Evolutionary conservation across 2,888 invertebrate species (phyloP), one percentile per base, ranked within the genome.

Genomic region (Acrobasis repandana): DNA sequence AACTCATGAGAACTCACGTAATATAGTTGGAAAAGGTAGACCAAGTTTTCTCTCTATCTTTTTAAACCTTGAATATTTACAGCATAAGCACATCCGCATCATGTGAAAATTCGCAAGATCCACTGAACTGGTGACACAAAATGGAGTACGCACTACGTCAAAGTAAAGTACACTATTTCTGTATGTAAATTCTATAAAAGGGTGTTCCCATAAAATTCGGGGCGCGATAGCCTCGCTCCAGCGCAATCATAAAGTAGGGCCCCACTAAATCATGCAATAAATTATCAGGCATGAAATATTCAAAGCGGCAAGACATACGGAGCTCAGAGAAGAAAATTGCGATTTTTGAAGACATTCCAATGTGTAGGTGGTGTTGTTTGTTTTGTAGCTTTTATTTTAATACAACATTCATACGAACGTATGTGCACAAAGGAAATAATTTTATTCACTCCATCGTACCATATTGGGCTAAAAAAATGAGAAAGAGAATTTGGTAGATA

Each of bases 211-310:
- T 64, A 62, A 66, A 73, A 71, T 66, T 63, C 63, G 66, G 61
- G 66, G 65, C 70, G 68, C 69, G 72, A 73, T 67, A 66, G 67
- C 64, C 68, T 62, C 60, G 65, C 64, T 71, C 70, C 71, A 69
- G 70, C 65, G 75, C 77, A 78, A 79, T 76, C 79, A 74, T 77
- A 76, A 70, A 72, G 74, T 68, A 76, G 73, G 77, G 77, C 75
- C 77, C 78, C 77, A 85, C 80, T 88, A 88, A 89, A 88, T 89
- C 87, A 87, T 82, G 84, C 83, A 83, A 88, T 89, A 89, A 88
- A 88, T 89, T 89, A 90, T 86, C 78, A 74, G 69, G 79, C 80
- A 87, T 88, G 83, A 90, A 87, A 90, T 90, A 90, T 85, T 85
- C 86, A 88, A 82, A 87, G 82, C 80, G 82, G 77, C 79, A 80